These are phyloP conservation scores for Helleia helle DNA, from an alignment of 2,888 invertebrate species.

Conservation along the genomic window DNA sequence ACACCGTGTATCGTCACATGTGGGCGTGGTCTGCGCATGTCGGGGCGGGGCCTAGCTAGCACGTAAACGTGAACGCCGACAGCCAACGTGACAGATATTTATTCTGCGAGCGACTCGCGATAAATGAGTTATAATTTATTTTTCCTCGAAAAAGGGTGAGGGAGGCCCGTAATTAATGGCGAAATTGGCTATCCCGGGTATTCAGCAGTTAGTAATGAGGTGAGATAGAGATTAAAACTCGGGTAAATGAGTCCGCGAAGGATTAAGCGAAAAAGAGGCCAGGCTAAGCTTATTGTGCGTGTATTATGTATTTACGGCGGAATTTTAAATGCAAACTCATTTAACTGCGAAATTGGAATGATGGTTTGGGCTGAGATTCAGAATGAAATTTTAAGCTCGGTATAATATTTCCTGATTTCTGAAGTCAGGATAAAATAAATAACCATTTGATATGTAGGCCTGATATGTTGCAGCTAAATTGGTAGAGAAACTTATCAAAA, in stretches of 20 bases:
- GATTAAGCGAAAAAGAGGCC: conserved; percentile 39
- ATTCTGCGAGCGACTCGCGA: conserved; percentile 51
- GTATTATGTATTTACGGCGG: conserved; percentile 32
- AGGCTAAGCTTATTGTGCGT: conserved; percentile 16
- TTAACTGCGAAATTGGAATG: no score
- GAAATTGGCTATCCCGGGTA: conserved; percentile 71
- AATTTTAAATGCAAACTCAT: no score
- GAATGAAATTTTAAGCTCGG: no score
- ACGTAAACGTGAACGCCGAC: conserved; percentile 35
- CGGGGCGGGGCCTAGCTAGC: conserved; percentile 58
- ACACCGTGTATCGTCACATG: conserved; percentile 43
- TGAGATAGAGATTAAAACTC: conserved; percentile 71
- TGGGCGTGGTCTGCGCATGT: conserved; percentile 58
- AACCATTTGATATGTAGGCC: no score
- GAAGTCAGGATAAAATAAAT: no score
- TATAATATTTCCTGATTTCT: no score
- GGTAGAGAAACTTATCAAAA: no score
- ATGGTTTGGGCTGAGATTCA: no score
- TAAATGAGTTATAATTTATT: conserved; percentile 74
- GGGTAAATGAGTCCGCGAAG: conserved; percentile 60
- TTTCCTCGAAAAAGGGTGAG: conserved; percentile 67
- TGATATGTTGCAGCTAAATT: no score
- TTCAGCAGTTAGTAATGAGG: conserved; percentile 69
- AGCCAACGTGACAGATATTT: conserved; percentile 58
- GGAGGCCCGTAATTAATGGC: conserved; percentile 61